Evolutionary conservation across 1,140 invertebrate species (phyloP).

Genomic region (Ganaspis sp.): DNA sequence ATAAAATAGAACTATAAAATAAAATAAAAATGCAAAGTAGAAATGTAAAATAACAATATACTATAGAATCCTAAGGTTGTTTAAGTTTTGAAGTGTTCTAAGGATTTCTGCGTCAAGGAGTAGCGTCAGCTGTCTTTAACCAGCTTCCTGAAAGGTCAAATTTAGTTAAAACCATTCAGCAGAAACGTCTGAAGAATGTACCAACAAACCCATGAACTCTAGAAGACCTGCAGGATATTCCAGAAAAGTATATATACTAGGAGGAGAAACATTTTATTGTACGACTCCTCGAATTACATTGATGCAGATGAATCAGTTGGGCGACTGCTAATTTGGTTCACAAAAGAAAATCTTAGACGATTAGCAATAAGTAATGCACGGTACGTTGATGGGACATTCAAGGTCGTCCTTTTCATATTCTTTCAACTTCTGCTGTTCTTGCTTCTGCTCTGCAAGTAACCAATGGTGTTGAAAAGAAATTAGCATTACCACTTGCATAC

Average conservation of each 20-base stretch:
- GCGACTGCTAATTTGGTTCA: constrained; percentile 32
- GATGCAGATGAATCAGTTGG: constrained; percentile 24
- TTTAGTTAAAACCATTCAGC: constrained; percentile 18
- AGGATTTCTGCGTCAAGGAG: no score
- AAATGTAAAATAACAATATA: no score
- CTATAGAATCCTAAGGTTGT: no score
- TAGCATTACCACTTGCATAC: constrained; percentile 14
- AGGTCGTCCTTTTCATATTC: constrained; percentile 32
- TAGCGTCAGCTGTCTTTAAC: no score
- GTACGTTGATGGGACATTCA: constrained; percentile 40
- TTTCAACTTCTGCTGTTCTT: constrained; percentile 36
- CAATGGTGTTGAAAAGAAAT: neutral
- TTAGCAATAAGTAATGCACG: constrained; percentile 1
- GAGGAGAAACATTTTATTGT: constrained; percentile 29
- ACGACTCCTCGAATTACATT: constrained; percentile 16
- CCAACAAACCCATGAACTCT: constrained; percentile 33
- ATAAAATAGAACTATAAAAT: no score
- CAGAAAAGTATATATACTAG: constrained; percentile 26
- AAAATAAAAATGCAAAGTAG: no score
- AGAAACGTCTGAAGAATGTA: constrained; percentile 14
- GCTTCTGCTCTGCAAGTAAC: neutral
- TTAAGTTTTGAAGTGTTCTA: no score
- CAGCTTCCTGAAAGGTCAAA: constrained; percentile 22
- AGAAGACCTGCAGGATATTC: constrained; percentile 17
- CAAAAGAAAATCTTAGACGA: constrained; percentile 37